Conservation (phyloP, 2,888 invertebrate genomes). For the Allacma fusca region DNA sequence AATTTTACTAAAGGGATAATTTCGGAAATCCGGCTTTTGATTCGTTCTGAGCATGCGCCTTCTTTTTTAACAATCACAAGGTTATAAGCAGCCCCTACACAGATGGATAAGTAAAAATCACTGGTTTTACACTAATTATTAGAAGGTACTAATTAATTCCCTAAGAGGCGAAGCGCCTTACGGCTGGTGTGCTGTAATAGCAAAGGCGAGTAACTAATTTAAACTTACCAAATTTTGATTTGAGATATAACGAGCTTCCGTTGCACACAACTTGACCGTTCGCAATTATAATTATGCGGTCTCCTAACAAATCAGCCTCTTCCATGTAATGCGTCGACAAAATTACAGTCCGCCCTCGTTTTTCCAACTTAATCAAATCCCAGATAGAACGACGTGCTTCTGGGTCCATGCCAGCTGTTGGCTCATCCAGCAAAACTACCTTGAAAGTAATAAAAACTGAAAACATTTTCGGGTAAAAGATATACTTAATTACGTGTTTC, state of each 20-base stretch:
- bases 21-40: not conserved
- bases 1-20: not conserved
- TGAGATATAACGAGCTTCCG: constrained; percentile 83
- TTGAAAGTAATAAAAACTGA: not conserved
- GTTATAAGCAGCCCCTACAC: constrained; percentile 61
- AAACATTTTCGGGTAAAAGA: too few relatives aligned
- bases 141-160: too few relatives aligned
- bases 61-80: constrained; percentile 2
- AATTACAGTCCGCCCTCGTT: constrained; percentile 65
- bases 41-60: not conserved
- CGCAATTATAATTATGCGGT: constrained; percentile 70
- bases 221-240: constrained; percentile 78
- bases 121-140: not conserved
- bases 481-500: too few relatives aligned
- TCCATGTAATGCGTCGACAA: constrained; percentile 80
- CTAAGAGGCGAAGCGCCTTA: too few relatives aligned
- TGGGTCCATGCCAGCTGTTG: too few relatives aligned
- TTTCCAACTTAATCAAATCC: too few relatives aligned
- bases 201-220: not conserved
- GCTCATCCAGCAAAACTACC: too few relatives aligned
- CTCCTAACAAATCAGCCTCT: constrained; percentile 86
- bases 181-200: too few relatives aligned
- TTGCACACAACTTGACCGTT: constrained; percentile 69
- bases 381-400: too few relatives aligned
- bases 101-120: not conserved